phyloP scores from a whole-genome alignment of 1,140 invertebrate species.

The Sitobion miscanthi region DNA sequence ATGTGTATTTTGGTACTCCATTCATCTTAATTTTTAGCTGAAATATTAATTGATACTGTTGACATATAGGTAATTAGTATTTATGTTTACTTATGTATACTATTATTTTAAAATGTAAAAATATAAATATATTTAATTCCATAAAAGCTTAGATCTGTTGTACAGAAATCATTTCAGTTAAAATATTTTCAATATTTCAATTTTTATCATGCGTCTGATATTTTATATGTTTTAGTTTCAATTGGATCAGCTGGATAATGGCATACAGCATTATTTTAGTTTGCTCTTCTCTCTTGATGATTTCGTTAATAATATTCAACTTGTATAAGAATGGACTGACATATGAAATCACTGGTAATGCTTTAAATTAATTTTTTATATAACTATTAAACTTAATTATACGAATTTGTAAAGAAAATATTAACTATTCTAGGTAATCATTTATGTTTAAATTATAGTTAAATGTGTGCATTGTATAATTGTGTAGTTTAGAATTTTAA shows the following conservation, averaged over 20 bases:
- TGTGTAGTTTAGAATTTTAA: too few species aligned
- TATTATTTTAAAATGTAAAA: background rate
- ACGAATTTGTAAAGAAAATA: background rate
- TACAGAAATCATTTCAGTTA: background rate
- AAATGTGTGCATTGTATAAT: too few species aligned
- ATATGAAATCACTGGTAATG: constrained; percentile 54
- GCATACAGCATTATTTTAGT: background rate
- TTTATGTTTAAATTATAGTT: background rate
- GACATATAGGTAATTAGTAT: background rate
- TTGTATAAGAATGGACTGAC: constrained; percentile 40
- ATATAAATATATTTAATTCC: background rate
- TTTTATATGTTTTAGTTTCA: constrained; percentile 47
- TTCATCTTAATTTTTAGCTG: background rate
- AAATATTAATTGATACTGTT: background rate
- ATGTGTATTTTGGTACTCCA: background rate
- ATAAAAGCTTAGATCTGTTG: background rate
- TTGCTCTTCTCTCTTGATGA: background rate
- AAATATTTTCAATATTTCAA: background rate
- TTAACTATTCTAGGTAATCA: background rate
- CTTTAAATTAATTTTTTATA: background rate
- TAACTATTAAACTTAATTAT: background rate
- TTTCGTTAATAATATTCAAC: background rate
- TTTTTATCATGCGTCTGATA: too few species aligned
- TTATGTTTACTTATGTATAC: background rate
- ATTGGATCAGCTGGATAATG: constrained; percentile 44